Conservation (phyloP, 2,888 invertebrate genomes). For the Limenitis camilla region DNA sequence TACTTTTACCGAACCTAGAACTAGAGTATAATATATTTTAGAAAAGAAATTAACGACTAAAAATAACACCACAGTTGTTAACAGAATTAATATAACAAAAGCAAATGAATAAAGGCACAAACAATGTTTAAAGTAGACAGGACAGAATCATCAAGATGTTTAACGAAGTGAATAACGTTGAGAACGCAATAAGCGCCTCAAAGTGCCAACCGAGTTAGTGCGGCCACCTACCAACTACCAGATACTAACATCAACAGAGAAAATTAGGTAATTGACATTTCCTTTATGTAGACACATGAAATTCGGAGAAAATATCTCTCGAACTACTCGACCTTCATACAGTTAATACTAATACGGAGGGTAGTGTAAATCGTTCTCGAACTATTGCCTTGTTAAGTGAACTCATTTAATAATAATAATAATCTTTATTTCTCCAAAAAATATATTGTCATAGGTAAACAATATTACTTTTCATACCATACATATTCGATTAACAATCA, state of each 20-base stretch:
- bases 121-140: constrained; percentile 4
- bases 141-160: constrained; percentile 8
- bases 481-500: too few relatives aligned
- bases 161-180: constrained; percentile 6
- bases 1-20: too few relatives aligned
- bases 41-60: not conserved
- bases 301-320: too few relatives aligned
- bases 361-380: too few relatives aligned
- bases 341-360: not conserved
- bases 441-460: too few relatives aligned
- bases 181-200: constrained; percentile 7
- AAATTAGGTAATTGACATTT: not conserved
- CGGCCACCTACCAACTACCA: not conserved
- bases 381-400: too few relatives aligned
- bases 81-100: not conserved
- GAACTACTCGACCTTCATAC: not conserved
- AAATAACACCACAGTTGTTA: not conserved
- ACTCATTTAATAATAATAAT: too few relatives aligned
- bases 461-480: too few relatives aligned
- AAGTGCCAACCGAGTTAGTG: constrained; percentile 4
- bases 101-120: not conserved
- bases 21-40: too few relatives aligned
- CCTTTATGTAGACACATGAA: not conserved
- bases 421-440: too few relatives aligned
- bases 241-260: not conserved